Evolutionary conservation across 2,113 vertebrate species (phyloP).

Genomic region (Odontophorus gujanensis): DNA sequence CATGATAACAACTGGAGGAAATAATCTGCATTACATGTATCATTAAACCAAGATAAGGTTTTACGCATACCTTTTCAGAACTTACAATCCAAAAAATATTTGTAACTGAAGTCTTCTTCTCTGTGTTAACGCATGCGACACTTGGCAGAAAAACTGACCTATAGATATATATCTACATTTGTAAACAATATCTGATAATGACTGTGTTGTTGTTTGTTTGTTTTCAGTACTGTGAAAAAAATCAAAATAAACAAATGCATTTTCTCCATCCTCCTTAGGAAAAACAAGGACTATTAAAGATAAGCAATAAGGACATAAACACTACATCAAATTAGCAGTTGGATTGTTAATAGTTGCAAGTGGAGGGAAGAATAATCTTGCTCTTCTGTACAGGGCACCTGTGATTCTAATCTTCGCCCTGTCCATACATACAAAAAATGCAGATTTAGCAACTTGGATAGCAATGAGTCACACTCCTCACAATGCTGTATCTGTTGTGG

Average conservation of each 20-base stretch:
- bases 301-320: not conserved
- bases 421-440: not conserved
- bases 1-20: not conserved
- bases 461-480: not conserved
- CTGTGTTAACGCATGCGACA: not conserved
- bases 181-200: not conserved
- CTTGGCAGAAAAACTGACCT: not conserved
- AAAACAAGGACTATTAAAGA: not conserved
- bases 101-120: not conserved
- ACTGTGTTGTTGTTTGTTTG: not conserved
- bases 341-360: not conserved
- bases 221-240: not conserved
- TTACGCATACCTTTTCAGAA: not conserved
- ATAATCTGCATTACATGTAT: not conserved
- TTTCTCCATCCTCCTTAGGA: not conserved
- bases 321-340: not conserved
- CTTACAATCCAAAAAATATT: not conserved
- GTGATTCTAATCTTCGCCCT: not conserved
- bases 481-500: not conserved
- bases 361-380: not conserved
- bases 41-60: not conserved
- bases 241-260: not conserved
- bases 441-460: not conserved
- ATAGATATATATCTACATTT: not conserved
- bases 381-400: not conserved